Percentiles rank a stretch among this genome's conserved stretches.
These are phyloP conservation scores for Halocynthia aurantium DNA, from an alignment of 23 tunicate genomes.

Conservation along the genomic window DNA sequence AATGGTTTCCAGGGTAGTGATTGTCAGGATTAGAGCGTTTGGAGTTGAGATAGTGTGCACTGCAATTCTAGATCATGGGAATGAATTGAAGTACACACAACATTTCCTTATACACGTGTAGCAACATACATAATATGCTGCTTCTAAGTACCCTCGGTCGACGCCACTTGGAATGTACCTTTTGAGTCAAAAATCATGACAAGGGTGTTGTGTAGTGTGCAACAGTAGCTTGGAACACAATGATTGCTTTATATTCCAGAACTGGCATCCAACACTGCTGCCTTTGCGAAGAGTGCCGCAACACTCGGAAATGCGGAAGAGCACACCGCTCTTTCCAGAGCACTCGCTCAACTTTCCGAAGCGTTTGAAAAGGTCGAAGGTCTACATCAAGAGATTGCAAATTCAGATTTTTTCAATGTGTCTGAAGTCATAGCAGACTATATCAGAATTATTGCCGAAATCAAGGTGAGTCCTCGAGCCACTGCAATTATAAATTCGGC, in stretches of 20 bases:
- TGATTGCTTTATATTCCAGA: constrained; percentile 13
- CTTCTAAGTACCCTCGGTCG: no score
- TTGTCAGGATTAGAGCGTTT: no score
- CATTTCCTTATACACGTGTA: no score
- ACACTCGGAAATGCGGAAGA: constrained; percentile 94
- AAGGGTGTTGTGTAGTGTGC: no score
- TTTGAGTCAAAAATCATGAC: no score
- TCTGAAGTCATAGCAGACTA: constrained; percentile 70
- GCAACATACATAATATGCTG: no score
- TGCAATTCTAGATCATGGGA: no score
- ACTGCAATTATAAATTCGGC: neutral
- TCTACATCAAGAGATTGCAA: constrained; percentile 79
- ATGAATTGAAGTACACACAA: no score
- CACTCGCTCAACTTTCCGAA: constrained; percentile 92
- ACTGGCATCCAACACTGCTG: constrained; percentile 64
- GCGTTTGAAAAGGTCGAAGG: constrained; percentile 83
- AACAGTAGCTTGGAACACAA: neutral
- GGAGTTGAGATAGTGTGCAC: no score
- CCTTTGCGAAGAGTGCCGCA: constrained; percentile 87
- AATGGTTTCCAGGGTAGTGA: no score
- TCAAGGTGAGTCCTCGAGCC: constrained; percentile 36
- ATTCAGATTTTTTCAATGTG: constrained; percentile 70
- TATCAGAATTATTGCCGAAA: constrained; percentile 58
- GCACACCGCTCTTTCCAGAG: constrained; percentile 87
- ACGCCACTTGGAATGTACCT: no score